Evolutionary conservation across 2,797 vertebrate genomes (phyloP).

Genomic region (Spea hammondii): DNA sequence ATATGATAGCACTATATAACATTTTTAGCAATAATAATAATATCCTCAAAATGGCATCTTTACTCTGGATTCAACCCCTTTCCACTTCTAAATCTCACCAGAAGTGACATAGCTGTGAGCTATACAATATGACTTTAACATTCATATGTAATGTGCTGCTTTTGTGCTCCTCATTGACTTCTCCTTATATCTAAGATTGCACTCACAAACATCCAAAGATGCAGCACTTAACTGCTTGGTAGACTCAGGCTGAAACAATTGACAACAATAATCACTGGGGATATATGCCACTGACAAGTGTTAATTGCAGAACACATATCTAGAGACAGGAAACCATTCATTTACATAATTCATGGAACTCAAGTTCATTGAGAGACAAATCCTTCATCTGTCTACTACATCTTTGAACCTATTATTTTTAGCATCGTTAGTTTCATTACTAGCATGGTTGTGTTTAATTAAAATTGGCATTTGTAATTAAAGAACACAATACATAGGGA

Average conservation of each 20-base stretch:
- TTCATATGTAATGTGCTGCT: too few species aligned
- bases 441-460: constrained; percentile 20
- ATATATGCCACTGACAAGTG: neutral
- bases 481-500: constrained; percentile 21
- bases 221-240: too few species aligned
- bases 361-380: neutral
- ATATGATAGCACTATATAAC: too few species aligned
- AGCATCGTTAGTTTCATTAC: constrained; percentile 21
- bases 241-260: neutral
- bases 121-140: too few species aligned
- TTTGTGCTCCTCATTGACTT: too few species aligned
- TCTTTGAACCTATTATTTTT: constrained; percentile 19
- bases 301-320: neutral
- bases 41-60: too few species aligned
- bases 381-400: neutral
- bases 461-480: constrained; percentile 40
- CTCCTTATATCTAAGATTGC: too few species aligned
- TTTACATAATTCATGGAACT: neutral
- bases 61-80: too few species aligned
- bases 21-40: too few species aligned
- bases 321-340: constrained; percentile 5
- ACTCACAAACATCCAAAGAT: too few species aligned
- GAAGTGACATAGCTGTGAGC: too few species aligned
- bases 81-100: too few species aligned
- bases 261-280: neutral